Percentiles rank a stretch among this genome's conserved stretches.
Evolutionary conservation across 2,888 invertebrate genomes (phyloP).

Genomic region (Seira ritae): DNA sequence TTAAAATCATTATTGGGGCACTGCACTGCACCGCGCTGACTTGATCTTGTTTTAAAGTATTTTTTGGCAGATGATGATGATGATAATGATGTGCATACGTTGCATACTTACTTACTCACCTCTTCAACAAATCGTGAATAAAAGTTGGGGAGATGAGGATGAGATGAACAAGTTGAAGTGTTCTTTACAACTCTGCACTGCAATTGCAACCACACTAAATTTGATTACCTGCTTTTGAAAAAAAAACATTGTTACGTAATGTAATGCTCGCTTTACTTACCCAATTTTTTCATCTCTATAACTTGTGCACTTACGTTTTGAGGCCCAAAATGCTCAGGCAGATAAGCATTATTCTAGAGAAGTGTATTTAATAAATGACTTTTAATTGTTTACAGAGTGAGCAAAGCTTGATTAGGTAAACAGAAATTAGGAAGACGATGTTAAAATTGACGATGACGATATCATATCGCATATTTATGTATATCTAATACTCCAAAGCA

Average conservation of each 20-base stretch:
- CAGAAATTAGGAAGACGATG: no score
- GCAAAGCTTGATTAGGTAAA: no score
- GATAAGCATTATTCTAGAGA: neutral
- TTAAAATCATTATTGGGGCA: slow-evolving; percentile 7
- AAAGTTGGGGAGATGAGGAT: neutral
- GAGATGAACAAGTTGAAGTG: neutral
- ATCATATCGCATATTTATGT: no score
- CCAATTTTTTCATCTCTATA: slow-evolving; percentile 4
- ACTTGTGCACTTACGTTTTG: neutral
- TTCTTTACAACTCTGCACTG: neutral
- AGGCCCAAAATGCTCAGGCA: no score
- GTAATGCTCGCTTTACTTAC: slow-evolving; percentile 8
- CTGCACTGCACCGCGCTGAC: neutral
- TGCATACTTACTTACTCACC: neutral
- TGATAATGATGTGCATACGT: neutral
- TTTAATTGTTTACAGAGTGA: no score
- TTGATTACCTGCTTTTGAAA: neutral
- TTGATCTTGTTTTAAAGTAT: neutral
- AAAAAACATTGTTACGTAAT: slow-evolving; percentile 12
- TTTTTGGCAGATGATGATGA: slow-evolving; percentile 10
- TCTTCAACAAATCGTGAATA: neutral
- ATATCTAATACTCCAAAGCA: no score
- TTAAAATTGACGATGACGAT: no score
- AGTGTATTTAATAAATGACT: neutral
- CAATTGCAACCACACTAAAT: neutral